Evolutionary conservation across 2,113 vertebrate species (phyloP).

Genomic region (Climacteris rufus): DNA sequence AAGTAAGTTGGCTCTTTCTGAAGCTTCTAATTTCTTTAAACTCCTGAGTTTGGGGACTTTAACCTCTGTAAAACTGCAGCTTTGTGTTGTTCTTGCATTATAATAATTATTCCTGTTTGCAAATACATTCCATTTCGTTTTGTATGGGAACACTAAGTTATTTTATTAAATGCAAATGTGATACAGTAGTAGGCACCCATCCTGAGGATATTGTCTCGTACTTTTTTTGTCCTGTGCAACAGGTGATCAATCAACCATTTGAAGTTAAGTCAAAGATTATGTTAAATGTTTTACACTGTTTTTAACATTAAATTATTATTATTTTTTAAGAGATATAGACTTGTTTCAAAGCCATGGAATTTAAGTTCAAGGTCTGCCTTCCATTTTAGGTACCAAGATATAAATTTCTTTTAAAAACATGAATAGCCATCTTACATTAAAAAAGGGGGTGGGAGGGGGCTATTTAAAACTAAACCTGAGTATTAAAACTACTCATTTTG

Average conservation of each 20-base stretch:
- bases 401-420: background rate
- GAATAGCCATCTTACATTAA: background rate
- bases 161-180: background rate
- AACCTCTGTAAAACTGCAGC: background rate
- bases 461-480: background rate
- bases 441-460: background rate
- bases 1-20: conserved; percentile 74
- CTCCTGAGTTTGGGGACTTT: background rate
- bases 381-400: background rate
- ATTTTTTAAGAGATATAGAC: background rate
- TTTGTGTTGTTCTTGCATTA: background rate
- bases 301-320: background rate
- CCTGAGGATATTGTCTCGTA: background rate
- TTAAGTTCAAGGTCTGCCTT: background rate
- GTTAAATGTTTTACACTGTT: background rate
- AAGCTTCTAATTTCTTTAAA: background rate
- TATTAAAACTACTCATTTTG: background rate
- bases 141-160: background rate
- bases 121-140: background rate
- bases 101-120: background rate
- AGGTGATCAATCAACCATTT: background rate
- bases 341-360: background rate
- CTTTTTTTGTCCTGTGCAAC: background rate
- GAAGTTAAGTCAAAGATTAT: background rate
- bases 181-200: background rate